A percentile compares a stretch with the other conserved stretches of the same genome.
These are phyloP conservation scores for Caenorhabditis inopinata DNA, from an alignment of 1,140 invertebrate genomes.

Conservation along the genomic window DNA sequence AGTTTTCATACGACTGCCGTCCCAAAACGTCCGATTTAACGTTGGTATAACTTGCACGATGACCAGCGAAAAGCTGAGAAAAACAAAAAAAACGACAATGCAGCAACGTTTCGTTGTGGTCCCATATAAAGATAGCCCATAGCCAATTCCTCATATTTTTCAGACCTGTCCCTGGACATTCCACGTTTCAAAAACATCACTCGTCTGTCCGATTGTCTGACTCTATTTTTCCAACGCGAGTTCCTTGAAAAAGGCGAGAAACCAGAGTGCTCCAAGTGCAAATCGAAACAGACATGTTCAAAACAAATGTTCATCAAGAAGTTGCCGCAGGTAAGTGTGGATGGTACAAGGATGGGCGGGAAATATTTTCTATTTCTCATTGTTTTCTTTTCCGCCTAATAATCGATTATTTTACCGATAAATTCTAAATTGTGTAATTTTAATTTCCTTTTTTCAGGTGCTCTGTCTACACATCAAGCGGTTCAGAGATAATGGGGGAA, in stretches of 20 bases:
- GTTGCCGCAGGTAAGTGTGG: conserved; percentile 14
- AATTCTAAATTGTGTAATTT: too few relatives aligned
- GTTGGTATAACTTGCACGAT: too few relatives aligned
- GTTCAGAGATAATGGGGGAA: conserved; percentile 34
- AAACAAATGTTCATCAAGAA: conserved; percentile 40
- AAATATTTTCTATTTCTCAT: too few relatives aligned
- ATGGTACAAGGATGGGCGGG: not conserved
- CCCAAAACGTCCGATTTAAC: too few relatives aligned
- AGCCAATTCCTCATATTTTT: not conserved
- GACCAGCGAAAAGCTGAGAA: too few relatives aligned
- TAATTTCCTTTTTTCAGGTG: not conserved
- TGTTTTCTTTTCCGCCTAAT: too few relatives aligned
- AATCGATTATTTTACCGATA: too few relatives aligned
- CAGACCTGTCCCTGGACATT: not conserved
- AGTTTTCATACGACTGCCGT: too few relatives aligned
- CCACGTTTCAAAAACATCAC: not conserved
- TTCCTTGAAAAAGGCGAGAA: conserved; percentile 41
- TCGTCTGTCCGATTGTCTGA: conserved; percentile 21
- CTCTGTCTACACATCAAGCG: conserved; percentile 45
- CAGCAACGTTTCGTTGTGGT: too few relatives aligned
- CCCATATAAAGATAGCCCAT: not conserved
- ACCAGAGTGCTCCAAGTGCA: conserved; percentile 41
- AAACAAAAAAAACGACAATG: too few relatives aligned
- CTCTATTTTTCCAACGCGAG: conserved; percentile 33
- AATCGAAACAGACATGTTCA: conserved; percentile 39